Percentiles rank a stretch among this genome's conserved stretches.
phyloP scores from a whole-genome alignment of 30 jellyfish, hydroid and myxozoan genomes.

The Sanderia malayensis region DNA sequence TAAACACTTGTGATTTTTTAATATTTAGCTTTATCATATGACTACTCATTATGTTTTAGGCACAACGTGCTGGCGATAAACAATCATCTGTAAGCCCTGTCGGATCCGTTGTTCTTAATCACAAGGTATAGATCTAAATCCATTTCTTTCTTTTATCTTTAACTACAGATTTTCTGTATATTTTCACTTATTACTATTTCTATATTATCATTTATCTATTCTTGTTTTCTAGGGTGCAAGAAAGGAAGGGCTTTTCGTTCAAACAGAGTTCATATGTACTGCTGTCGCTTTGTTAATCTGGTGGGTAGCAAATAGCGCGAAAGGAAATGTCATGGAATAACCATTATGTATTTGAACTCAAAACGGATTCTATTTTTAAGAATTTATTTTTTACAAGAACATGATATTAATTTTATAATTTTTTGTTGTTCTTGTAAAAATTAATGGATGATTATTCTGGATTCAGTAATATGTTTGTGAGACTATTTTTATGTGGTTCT shows the following conservation, averaged over 20 bases:
- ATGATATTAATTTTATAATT: background rate
- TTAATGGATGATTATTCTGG: no score
- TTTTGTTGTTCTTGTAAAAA: background rate
- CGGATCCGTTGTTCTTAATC: conserved; percentile 28
- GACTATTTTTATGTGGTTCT: no score
- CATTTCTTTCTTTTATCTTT: no score
- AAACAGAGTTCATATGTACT: conserved; percentile 90
- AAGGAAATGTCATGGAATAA: conserved; percentile 88
- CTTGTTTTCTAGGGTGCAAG: conserved; percentile 76
- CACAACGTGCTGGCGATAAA: conserved; percentile 57
- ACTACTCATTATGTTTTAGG: conserved; percentile 10
- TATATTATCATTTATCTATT: no score
- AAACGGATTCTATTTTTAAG: conserved; percentile 47
- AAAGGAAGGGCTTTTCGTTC: conserved; percentile 89
- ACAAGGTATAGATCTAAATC: conserved; percentile 29
- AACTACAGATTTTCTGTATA: no score
- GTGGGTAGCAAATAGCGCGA: conserved; percentile 87
- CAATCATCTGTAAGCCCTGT: conserved; percentile 38
- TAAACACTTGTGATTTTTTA: no score
- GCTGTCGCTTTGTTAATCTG: conserved; percentile 80
- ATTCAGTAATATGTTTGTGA: no score
- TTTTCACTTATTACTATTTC: no score
- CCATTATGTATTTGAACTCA: conserved; percentile 3
- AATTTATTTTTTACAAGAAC: conserved; percentile 24
- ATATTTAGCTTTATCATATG: no score